Percentiles rank a stretch among this genome's conserved stretches.
These are phyloP conservation scores for Calyptommatus sinebrachiatus DNA, from an alignment of 2,113 vertebrate genomes.

Conservation along the genomic window DNA sequence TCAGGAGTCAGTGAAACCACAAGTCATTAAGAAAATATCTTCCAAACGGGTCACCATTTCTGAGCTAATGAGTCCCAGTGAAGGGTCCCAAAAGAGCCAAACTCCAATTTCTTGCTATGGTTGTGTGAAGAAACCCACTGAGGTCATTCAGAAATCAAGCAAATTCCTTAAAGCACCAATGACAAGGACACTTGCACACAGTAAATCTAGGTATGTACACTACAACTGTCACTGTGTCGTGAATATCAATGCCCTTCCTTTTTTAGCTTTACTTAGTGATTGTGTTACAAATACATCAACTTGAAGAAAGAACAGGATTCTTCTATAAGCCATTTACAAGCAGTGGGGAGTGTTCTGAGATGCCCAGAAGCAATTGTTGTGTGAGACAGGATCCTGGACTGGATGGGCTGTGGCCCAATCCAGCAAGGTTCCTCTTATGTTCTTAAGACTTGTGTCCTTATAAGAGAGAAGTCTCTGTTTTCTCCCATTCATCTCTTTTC, in stretches of 20 bases:
- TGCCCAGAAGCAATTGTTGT: too few relatives aligned
- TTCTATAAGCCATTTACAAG: too few relatives aligned
- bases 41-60: constrained; percentile 27
- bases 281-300: not conserved
- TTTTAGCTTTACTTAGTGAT: too few relatives aligned
- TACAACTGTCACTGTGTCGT: not conserved
- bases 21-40: not conserved
- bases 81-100: constrained; percentile 8
- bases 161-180: not conserved
- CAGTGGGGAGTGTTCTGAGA: too few relatives aligned
- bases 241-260: too few relatives aligned
- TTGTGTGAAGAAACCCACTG: not conserved
- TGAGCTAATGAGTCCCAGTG: not conserved
- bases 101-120: not conserved
- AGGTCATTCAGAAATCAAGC: constrained; percentile 9
- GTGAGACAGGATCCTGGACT: too few relatives aligned
- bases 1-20: constrained; percentile 5
- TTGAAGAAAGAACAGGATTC: not conserved
- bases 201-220: constrained; percentile 17
- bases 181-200: constrained; percentile 21
- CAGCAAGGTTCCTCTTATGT: too few relatives aligned
- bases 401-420: too few relatives aligned
- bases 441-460: too few relatives aligned
- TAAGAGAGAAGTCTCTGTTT: too few relatives aligned
- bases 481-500: too few relatives aligned